A percentile compares a stretch with the other conserved stretches of the same genome.
These are phyloP conservation scores for Augochlora pura DNA, from an alignment of 1,140 invertebrate genomes.

Conservation along the genomic window DNA sequence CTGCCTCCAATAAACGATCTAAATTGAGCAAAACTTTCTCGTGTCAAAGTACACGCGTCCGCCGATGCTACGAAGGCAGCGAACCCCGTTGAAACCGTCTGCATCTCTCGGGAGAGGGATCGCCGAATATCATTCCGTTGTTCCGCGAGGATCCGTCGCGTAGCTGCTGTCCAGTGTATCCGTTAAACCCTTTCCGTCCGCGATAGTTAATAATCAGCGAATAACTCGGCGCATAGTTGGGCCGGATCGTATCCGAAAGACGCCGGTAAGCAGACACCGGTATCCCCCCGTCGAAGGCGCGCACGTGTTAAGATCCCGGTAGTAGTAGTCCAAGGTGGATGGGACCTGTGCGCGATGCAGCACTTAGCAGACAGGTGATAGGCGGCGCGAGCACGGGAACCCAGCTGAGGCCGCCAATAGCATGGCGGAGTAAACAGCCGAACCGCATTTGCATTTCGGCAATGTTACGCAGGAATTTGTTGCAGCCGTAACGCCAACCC, in stretches of 20 bases:
- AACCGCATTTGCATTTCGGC: slow-evolving; percentile 82
- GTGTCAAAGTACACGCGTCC: too few relatives aligned
- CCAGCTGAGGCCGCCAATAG: slow-evolving; percentile 83
- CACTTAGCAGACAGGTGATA: slow-evolving; percentile 68
- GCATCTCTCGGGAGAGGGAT: too few relatives aligned
- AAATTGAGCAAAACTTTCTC: too few relatives aligned
- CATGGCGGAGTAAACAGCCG: slow-evolving; percentile 73
- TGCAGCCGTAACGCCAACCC: slow-evolving; percentile 87
- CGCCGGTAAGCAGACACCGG: too few relatives aligned
- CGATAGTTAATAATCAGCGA: slow-evolving; percentile 16
- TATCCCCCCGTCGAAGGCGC: too few relatives aligned
- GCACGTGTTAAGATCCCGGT: neutral
- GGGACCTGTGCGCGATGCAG: slow-evolving; percentile 30
- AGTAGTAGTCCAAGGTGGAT: neutral
- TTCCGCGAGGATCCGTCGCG: neutral
- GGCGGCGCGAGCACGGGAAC: slow-evolving; percentile 82
- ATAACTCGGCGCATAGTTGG: slow-evolving; percentile 33
- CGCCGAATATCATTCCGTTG: neutral
- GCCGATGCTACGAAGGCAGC: too few relatives aligned
- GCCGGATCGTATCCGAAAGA: neutral
- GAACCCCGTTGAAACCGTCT: too few relatives aligned
- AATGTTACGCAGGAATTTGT: slow-evolving; percentile 81
- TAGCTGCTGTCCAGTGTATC: too few relatives aligned
- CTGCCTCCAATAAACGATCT: too few relatives aligned
- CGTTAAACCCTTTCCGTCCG: too few relatives aligned